phyloP scores from a whole-genome alignment of 2,797 vertebrate genomes.

The Micrastur ruficollis region DNA sequence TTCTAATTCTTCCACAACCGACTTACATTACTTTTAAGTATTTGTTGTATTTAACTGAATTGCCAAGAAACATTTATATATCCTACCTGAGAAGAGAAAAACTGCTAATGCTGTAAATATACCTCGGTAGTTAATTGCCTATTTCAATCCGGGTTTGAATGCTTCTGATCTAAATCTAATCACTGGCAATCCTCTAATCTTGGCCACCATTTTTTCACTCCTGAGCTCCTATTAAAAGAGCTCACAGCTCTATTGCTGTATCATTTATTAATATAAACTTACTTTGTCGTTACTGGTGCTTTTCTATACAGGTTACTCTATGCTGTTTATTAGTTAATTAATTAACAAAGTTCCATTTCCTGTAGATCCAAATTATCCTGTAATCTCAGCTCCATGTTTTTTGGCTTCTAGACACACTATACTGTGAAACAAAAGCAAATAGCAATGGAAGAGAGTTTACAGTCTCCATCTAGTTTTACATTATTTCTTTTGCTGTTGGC shows the following conservation, averaged over 20 bases:
- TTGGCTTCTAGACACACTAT: not conserved
- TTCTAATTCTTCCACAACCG: not conserved
- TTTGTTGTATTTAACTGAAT: not conserved
- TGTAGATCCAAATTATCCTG: constrained; percentile 40
- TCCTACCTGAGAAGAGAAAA: not conserved
- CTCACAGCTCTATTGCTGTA: not conserved
- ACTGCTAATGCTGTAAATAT: not conserved
- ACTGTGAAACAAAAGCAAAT: constrained; percentile 45
- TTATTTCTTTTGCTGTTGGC: constrained; percentile 25
- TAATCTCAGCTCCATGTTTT: constrained; percentile 30
- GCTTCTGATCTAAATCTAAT: not conserved
- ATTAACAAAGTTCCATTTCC: constrained; percentile 45
- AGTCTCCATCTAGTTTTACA: not conserved
- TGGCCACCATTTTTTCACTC: not conserved
- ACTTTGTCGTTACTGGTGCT: not conserved
- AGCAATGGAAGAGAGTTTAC: not conserved
- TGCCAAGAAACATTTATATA: not conserved
- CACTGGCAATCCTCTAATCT: not conserved
- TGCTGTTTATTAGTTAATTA: constrained; percentile 68
- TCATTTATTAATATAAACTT: constrained; percentile 27
- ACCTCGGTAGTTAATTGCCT: not conserved
- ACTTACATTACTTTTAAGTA: not conserved
- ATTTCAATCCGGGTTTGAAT: not conserved
- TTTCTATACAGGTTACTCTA: not conserved
- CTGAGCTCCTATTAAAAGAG: not conserved